A percentile compares a stretch with the other conserved stretches of the same genome.
Evolutionary conservation across 2,797 vertebrate genomes (phyloP).

Genomic region (Apodemus agrarius): DNA sequence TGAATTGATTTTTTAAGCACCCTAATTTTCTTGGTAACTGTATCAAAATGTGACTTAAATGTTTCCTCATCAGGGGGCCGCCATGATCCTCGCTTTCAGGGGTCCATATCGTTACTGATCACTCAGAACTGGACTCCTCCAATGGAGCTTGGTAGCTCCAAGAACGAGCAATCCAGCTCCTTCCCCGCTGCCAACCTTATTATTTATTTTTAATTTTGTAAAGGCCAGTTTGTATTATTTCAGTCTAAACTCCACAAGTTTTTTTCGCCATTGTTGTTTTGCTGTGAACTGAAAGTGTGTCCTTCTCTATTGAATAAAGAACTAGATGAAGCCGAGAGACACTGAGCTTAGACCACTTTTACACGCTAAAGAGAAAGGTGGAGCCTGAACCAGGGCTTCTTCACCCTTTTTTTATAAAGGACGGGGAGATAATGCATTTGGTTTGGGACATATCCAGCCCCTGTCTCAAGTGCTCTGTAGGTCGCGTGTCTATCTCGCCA

Average conservation of each 20-base stretch:
- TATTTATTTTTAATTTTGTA: background rate
- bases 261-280: background rate
- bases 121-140: background rate
- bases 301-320: constrained; percentile 8
- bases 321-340: background rate
- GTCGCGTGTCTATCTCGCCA: too few species aligned
- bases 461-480: background rate
- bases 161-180: background rate
- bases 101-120: fast-evolving
- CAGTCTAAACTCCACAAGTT: constrained; percentile 18
- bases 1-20: background rate
- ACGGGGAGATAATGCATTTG: background rate
- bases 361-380: background rate
- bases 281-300: background rate
- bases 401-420: background rate
- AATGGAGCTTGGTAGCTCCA: background rate
- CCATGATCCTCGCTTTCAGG: background rate
- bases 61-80: background rate
- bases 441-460: background rate
- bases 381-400: background rate
- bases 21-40: constrained; percentile 48
- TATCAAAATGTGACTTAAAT: background rate
- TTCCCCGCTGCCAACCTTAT: background rate
- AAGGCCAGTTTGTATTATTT: constrained; percentile 30
- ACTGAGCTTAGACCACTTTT: background rate